Percentiles rank a stretch among this genome's conserved stretches.
These are phyloP conservation scores for Trissonchulus latispiculum DNA, from an alignment of 2,888 invertebrate species.

Conservation along the genomic window DNA sequence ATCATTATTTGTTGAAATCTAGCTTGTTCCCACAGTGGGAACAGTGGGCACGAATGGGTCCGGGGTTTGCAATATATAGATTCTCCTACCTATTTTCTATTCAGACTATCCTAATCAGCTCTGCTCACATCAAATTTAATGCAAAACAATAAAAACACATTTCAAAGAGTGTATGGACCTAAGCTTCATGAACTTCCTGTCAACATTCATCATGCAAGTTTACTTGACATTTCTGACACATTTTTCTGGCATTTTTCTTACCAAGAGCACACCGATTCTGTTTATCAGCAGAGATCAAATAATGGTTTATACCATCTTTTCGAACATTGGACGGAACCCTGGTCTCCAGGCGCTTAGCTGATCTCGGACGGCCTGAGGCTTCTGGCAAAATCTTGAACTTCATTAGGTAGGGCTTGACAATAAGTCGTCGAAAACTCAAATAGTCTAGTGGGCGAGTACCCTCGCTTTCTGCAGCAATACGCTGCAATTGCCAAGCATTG, in stretches of 20 bases:
- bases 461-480: background rate
- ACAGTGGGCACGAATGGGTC: background rate
- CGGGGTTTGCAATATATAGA: background rate
- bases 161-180: too few species aligned
- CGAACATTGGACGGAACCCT: constrained; percentile 5
- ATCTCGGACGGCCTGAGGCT: constrained; percentile 3
- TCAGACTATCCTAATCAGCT: too few species aligned
- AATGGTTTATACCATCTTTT: constrained; percentile 11
- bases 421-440: constrained; percentile 4
- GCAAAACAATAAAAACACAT: background rate
- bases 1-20: background rate
- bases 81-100: too few species aligned
- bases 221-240: constrained; percentile 12
- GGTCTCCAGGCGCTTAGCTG: background rate
- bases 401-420: constrained; percentile 13
- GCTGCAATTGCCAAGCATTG: constrained; percentile 22
- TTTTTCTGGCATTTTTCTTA: background rate
- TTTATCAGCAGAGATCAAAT: constrained; percentile 5
- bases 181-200: background rate
- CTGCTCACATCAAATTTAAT: background rate
- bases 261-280: constrained; percentile 12
- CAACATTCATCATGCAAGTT: constrained; percentile 14
- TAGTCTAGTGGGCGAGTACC: background rate
- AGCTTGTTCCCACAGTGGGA: background rate
- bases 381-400: background rate